Evolutionary conservation across 2,113 vertebrate species (phyloP).

Genomic region (Grallaria varia): DNA sequence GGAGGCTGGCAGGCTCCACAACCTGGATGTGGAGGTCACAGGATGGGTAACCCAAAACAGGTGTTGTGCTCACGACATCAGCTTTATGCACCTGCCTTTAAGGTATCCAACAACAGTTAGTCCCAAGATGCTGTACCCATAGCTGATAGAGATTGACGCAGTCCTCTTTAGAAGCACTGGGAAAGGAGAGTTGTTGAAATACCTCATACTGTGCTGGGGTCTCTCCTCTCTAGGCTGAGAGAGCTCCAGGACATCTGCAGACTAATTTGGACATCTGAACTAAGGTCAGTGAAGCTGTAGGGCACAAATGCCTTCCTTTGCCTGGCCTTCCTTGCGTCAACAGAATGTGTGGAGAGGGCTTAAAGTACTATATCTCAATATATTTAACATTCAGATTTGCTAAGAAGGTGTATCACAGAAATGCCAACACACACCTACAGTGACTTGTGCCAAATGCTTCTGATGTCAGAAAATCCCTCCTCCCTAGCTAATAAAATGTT

Average conservation of each 20-base stretch:
- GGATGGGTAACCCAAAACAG: neutral
- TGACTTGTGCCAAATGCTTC: neutral
- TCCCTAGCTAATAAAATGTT: neutral
- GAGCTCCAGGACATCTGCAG: neutral
- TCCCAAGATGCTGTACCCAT: neutral
- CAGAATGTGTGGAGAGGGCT: neutral
- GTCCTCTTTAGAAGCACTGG: fast-evolving
- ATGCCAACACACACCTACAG: neutral
- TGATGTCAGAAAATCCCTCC: neutral
- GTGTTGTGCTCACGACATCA: fast-evolving
- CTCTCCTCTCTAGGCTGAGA: neutral
- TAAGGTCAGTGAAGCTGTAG: neutral
- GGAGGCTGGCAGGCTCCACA: neutral
- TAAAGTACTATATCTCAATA: neutral
- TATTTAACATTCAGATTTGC: neutral
- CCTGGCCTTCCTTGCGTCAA: neutral
- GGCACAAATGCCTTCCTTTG: neutral
- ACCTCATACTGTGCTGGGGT: fast-evolving
- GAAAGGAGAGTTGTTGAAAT: neutral
- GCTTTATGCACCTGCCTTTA: neutral
- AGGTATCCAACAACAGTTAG: neutral
- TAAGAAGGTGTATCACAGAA: neutral
- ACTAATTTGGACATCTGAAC: neutral
- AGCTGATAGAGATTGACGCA: neutral
- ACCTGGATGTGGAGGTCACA: neutral